These are phyloP conservation scores for Bathynomus jamesi DNA, from an alignment of 1,140 invertebrate genomes.

Conservation along the genomic window DNA sequence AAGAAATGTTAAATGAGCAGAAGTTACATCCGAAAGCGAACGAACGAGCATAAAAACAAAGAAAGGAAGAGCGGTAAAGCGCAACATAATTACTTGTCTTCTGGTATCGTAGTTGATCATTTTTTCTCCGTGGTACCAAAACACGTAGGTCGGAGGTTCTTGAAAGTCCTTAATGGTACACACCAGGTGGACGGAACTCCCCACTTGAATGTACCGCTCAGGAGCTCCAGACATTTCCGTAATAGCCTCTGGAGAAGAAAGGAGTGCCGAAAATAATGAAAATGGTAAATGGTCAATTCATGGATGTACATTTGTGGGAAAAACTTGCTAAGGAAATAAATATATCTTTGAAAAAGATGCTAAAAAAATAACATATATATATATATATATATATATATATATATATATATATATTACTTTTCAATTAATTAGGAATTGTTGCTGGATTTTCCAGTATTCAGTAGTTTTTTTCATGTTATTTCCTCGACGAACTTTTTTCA, in stretches of 20 bases:
- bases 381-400: background rate
- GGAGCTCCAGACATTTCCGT: conserved; percentile 73
- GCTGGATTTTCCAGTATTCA: no score
- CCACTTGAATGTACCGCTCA: conserved; percentile 77
- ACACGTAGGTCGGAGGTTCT: conserved; percentile 64
- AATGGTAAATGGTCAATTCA: background rate
- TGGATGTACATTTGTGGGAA: background rate
- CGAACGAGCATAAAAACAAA: no score
- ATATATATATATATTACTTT: background rate
- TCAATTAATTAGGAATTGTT: no score
- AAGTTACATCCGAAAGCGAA: no score
- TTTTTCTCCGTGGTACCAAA: conserved; percentile 64
- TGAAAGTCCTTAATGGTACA: conserved; percentile 75
- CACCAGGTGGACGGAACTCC: conserved; percentile 67
- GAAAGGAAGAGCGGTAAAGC: no score
- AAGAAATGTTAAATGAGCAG: no score
- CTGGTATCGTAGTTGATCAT: conserved; percentile 34
- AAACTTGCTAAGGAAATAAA: background rate
- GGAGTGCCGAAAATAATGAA: background rate
- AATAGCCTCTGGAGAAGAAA: conserved; percentile 61
- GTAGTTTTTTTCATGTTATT: no score
- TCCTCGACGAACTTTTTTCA: no score
- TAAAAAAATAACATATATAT: background rate
- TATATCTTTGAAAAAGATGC: background rate
- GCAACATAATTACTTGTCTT: conserved; percentile 16